Conservation (phyloP, 2,797 vertebrate species). For the Astyanax mexicanus region DNA sequence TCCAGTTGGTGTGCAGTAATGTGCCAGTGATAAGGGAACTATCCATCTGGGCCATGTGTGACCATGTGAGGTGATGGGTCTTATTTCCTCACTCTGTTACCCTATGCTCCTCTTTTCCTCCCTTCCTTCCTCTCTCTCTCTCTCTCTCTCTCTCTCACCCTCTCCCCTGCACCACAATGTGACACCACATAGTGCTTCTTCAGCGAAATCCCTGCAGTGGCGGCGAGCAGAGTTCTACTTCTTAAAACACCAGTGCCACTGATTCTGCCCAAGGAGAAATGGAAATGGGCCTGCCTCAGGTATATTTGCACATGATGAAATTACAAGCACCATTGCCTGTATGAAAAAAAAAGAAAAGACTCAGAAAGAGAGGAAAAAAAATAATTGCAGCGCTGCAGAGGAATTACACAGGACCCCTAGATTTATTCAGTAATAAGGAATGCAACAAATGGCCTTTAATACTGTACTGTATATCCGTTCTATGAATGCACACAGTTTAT, state of each 20-base stretch:
- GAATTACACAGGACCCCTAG: background rate
- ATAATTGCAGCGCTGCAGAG: background rate
- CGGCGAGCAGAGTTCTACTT: conserved; percentile 6
- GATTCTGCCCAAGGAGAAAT: conserved; percentile 43
- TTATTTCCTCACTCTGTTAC: conserved; percentile 2
- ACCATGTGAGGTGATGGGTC: conserved; percentile 1
- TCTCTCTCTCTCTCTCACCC: background rate
- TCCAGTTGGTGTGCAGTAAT: background rate
- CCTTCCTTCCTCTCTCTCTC: background rate
- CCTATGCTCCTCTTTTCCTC: background rate
- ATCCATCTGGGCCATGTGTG: background rate
- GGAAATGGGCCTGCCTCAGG: conserved; percentile 35
- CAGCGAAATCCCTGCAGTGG: background rate
- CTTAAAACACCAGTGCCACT: conserved; percentile 16
- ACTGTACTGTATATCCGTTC: background rate
- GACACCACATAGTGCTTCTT: conserved; percentile 27
- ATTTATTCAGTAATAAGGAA: background rate
- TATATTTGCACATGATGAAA: conserved; percentile 48
- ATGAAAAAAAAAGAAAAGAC: conserved; percentile 21
- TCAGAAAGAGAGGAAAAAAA: conserved; percentile 3
- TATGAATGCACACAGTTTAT: background rate
- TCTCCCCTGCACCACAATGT: conserved; percentile 14
- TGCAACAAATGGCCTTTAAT: background rate
- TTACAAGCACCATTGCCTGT: conserved; percentile 32
- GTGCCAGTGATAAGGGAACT: conserved; percentile 11